phyloP scores from a whole-genome alignment of 2,113 vertebrate genomes.

The Phrynocephalus versicolor region DNA sequence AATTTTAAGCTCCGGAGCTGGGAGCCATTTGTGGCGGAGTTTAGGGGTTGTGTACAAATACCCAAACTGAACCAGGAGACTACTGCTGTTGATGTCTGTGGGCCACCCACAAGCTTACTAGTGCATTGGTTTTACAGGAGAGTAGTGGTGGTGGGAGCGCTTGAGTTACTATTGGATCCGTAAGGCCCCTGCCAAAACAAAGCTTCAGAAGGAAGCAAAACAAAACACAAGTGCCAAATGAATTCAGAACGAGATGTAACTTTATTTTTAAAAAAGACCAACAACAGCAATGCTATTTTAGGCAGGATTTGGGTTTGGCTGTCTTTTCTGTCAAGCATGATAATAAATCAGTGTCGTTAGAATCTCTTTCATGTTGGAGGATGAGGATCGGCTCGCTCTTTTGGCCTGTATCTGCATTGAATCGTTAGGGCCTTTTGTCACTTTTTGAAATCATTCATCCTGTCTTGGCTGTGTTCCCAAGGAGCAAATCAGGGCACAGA shows the following conservation, averaged over 20 bases:
- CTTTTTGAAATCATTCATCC: conserved; percentile 30
- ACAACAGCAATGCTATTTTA: background rate
- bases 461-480: background rate
- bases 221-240: background rate
- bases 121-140: background rate
- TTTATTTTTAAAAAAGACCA: conserved; percentile 39
- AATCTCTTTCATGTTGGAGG: background rate
- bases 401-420: background rate
- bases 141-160: background rate
- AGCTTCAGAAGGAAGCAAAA: background rate
- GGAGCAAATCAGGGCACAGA: conserved; percentile 41
- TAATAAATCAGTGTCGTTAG: conserved; percentile 24
- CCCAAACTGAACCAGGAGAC: background rate
- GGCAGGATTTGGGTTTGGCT: conserved; percentile 34
- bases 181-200: conserved; percentile 26
- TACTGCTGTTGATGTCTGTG: conserved; percentile 21
- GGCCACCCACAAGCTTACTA: conserved; percentile 29
- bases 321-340: background rate
- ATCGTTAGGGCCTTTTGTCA: background rate
- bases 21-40: no score
- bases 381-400: background rate
- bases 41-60: no score
- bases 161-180: conserved; percentile 17
- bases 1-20: no score
- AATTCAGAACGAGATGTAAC: conserved; percentile 41